Conservation (phyloP, 2,113 vertebrate genomes). For the Channa argus region DNA sequence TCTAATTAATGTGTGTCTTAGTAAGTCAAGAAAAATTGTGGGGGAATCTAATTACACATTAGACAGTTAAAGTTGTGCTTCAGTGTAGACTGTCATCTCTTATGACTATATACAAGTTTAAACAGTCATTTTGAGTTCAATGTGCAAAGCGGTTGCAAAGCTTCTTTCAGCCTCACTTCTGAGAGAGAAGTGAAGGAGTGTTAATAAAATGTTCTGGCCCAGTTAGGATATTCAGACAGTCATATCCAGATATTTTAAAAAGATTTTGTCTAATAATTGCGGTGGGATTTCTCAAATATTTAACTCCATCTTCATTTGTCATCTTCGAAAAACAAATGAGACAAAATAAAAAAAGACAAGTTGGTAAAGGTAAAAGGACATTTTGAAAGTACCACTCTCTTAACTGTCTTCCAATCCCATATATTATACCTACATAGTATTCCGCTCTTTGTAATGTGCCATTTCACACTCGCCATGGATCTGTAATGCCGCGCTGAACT, state of each 20-base stretch:
- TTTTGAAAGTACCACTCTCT: slow-evolving; percentile 21
- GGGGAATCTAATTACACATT: slow-evolving; percentile 4
- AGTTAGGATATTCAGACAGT: not conserved
- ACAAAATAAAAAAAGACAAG: slow-evolving; percentile 14
- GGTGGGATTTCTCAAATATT: not conserved
- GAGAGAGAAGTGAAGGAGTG: not conserved
- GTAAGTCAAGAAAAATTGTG: not conserved
- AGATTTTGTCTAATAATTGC: slow-evolving; percentile 16
- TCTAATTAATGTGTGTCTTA: not conserved
- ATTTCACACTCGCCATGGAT: slow-evolving; percentile 42
- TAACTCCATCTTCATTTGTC: not conserved
- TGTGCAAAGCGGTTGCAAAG: slow-evolving; percentile 14
- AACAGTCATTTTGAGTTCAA: slow-evolving; percentile 5
- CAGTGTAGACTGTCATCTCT: not conserved
- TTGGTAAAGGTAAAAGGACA: slow-evolving; percentile 24
- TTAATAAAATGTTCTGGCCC: not conserved
- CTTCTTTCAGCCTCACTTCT: not conserved
- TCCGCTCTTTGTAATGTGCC: slow-evolving; percentile 19
- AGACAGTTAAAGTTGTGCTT: slow-evolving; percentile 4
- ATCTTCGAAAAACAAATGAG: slow-evolving; percentile 16
- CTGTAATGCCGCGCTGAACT: slow-evolving; percentile 54
- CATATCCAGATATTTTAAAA: slow-evolving; percentile 9
- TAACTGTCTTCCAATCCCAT: slow-evolving; percentile 13
- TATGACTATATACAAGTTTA: slow-evolving; percentile 2
- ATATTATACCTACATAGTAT: slow-evolving; percentile 13